Evolutionary conservation across 2,113 vertebrate genomes (phyloP).

Genomic region (Xiphophorus couchianus): DNA sequence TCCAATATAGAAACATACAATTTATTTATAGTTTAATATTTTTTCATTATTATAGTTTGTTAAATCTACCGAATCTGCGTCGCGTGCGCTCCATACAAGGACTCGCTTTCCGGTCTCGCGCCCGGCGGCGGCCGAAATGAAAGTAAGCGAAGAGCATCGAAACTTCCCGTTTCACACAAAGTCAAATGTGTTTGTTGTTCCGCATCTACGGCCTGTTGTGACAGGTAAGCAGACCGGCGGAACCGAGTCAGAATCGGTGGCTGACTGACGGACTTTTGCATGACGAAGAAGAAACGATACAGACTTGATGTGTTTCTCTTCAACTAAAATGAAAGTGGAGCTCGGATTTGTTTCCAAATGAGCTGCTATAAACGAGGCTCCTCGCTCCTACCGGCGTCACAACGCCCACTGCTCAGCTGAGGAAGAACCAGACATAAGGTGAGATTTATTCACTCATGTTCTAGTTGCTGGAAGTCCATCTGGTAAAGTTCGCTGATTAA

Average conservation of each 20-base stretch:
- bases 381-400: slow-evolving; percentile 19
- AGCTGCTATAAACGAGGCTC: background rate
- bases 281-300: background rate
- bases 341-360: background rate
- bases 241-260: too few relatives aligned
- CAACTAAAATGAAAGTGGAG: slow-evolving; percentile 33
- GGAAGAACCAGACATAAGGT: background rate
- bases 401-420: slow-evolving; percentile 1
- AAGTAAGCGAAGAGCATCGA: background rate
- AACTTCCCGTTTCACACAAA: background rate
- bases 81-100: background rate
- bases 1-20: too few relatives aligned
- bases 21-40: too few relatives aligned
- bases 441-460: background rate
- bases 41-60: too few relatives aligned
- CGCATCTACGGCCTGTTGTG: background rate
- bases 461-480: background rate
- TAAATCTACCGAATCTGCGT: too few relatives aligned
- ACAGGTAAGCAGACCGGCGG: background rate
- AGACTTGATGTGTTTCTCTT: background rate
- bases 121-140: background rate
- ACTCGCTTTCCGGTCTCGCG: background rate
- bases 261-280: background rate
- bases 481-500: background rate
- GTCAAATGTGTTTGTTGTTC: background rate